Conservation (phyloP, 2,113 vertebrate genomes). For the Semnornis frantzii region DNA sequence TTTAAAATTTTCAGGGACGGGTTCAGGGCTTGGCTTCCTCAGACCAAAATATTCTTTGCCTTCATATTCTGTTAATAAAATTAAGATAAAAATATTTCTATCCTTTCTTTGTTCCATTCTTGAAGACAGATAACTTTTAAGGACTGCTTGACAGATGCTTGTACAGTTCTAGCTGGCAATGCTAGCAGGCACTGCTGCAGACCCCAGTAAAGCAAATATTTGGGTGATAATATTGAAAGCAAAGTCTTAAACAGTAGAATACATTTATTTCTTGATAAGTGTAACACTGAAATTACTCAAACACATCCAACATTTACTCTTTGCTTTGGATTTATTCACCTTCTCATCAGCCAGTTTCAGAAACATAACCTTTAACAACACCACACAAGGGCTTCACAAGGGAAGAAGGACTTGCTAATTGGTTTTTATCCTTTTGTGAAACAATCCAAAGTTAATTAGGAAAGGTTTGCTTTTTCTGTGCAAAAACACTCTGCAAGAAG, state of each 20-base stretch:
- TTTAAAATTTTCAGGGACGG: not conserved
- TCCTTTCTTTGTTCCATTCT: not conserved
- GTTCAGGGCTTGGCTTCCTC: not conserved
- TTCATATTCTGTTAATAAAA: not conserved
- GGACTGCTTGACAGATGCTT: not conserved
- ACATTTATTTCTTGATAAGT: not conserved
- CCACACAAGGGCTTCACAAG: not conserved
- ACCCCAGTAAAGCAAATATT: not conserved
- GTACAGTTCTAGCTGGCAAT: not conserved
- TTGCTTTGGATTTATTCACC: not conserved
- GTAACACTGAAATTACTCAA: not conserved
- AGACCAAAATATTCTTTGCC: not conserved
- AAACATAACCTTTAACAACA: not conserved
- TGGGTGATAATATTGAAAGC: not conserved
- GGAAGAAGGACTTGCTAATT: slow-evolving; percentile 29
- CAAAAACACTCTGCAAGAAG: slow-evolving; percentile 10
- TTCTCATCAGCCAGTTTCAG: not conserved
- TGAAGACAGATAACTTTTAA: not conserved
- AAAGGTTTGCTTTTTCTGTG: not conserved
- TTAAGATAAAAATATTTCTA: not conserved
- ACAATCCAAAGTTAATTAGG: slow-evolving; percentile 50
- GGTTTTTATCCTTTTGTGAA: slow-evolving; percentile 25
- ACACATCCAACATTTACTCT: not conserved
- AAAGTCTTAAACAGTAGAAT: not conserved
- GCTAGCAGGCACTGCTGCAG: not conserved